These are phyloP conservation scores for Rhabdomys dilectus DNA, from an alignment of 2,113 vertebrate species.

Conservation along the genomic window DNA sequence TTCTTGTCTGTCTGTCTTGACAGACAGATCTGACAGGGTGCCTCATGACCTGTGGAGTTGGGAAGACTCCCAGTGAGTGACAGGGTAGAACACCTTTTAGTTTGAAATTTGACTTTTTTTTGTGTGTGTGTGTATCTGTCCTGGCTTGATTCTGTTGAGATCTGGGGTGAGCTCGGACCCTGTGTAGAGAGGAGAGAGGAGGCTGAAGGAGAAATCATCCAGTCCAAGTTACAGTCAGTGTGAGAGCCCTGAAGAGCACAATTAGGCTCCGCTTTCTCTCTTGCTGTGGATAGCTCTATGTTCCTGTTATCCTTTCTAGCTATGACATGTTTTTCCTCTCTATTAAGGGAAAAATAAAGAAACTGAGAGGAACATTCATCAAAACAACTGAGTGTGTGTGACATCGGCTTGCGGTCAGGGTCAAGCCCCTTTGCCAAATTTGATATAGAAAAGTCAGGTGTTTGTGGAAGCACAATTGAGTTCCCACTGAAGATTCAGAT, in stretches of 20 bases:
- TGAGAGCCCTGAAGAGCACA: background rate
- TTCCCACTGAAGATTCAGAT: background rate
- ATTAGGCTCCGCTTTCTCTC: background rate
- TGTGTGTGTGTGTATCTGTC: background rate
- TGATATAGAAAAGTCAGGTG: slow-evolving; percentile 14
- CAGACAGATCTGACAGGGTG: background rate
- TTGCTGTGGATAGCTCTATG: background rate
- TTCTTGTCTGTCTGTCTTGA: background rate
- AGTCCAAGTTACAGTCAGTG: background rate
- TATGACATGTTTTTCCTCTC: background rate
- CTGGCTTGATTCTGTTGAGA: background rate
- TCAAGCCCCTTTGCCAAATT: slow-evolving; percentile 36
- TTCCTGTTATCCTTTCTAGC: background rate
- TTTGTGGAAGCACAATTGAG: background rate
- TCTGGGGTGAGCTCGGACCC: background rate
- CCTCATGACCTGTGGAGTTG: background rate
- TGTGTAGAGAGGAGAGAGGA: background rate
- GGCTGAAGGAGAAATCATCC: background rate
- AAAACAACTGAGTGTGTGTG: background rate
- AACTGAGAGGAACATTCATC: background rate
- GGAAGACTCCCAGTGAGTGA: background rate
- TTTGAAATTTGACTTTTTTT: background rate
- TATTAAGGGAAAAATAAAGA: background rate
- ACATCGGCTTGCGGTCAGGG: background rate
- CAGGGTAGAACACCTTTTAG: background rate